phyloP scores from a whole-genome alignment of 2,113 vertebrate species.

The Phoenicopterus ruber region DNA sequence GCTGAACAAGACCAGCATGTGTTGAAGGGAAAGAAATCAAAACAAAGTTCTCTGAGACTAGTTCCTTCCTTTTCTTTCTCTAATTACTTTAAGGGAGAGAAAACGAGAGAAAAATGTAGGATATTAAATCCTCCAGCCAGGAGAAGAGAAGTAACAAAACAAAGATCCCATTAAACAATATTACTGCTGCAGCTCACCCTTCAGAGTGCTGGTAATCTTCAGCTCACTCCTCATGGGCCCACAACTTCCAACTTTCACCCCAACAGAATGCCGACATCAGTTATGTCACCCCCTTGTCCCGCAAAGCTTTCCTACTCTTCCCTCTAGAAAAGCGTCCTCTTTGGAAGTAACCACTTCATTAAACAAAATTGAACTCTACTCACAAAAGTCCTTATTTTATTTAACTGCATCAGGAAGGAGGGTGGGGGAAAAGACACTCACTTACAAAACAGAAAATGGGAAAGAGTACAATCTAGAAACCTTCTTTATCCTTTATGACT shows the following conservation, averaged over 20 bases:
- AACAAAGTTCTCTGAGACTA: background rate
- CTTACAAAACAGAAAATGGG: background rate
- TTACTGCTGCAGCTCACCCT: background rate
- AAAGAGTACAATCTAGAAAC: background rate
- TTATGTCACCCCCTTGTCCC: background rate
- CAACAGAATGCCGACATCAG: rapidly evolving
- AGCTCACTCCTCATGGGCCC: background rate
- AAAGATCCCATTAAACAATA: background rate
- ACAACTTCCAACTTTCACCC: background rate
- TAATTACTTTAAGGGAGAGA: background rate
- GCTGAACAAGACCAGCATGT: background rate
- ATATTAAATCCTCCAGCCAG: background rate
- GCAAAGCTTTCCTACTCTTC: background rate
- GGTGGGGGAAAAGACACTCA: background rate
- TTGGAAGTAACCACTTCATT: rapidly evolving
- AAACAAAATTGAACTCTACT: background rate
- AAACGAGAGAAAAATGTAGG: background rate
- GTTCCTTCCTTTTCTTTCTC: background rate
- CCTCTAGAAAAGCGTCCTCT: background rate
- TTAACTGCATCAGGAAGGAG: background rate
- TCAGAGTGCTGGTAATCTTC: background rate
- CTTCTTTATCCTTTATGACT: background rate
- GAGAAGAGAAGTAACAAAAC: background rate
- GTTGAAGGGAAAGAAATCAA: background rate
- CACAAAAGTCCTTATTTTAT: background rate